Evolutionary conservation across 37 sponge, comb jelly and placozoan species (phyloP), one percentile per base, ranked within the genome.

Genomic region (Crambe crambe): DNA sequence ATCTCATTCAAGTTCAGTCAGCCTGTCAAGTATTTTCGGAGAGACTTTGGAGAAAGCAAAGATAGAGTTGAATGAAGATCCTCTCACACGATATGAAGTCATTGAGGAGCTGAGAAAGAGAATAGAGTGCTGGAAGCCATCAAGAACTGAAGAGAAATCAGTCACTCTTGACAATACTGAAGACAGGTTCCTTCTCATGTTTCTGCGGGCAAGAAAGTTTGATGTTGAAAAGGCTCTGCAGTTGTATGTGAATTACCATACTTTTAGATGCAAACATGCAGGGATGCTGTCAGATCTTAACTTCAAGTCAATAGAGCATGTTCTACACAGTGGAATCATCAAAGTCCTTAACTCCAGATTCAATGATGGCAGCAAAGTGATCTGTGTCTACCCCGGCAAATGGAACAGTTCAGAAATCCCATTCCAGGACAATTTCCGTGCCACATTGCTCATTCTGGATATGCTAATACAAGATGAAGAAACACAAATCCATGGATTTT

Each of bases 381-480:
- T 78, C 1, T 64, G 44, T 43, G 47, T 78, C 21, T 78, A 54
- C 29, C 78, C 78, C 35, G 22, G 39, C 4, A 43, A 40, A 5
- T 78, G 67, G 66, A 44, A 78, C 35, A 29, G 5, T 10, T 21
- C 37, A 41, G 42, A 64, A 18, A 30, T 65, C 1, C 72, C 81
- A 30, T 71, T 81, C 58, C 9, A 8, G 1, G 73, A 72, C 29
- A 59, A 61, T 30, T 41, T 74, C 29, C 61, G 77, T 26, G 62
- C 76, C 0, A 25, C 56, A 6, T 30, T 84, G 10, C 56, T 89
- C 30, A 18, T 89, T 25, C 26, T 89, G n/a, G 90, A 89, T 25
- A 79, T 70, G 38, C 58, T 90, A 42, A 75, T 90, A 8, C 86
- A 85, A 76, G 86, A 90, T 31, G 86, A 85, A 56, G 86, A 85